Conservation (phyloP, 2,113 vertebrate species). For the Callorhinus ursinus region DNA sequence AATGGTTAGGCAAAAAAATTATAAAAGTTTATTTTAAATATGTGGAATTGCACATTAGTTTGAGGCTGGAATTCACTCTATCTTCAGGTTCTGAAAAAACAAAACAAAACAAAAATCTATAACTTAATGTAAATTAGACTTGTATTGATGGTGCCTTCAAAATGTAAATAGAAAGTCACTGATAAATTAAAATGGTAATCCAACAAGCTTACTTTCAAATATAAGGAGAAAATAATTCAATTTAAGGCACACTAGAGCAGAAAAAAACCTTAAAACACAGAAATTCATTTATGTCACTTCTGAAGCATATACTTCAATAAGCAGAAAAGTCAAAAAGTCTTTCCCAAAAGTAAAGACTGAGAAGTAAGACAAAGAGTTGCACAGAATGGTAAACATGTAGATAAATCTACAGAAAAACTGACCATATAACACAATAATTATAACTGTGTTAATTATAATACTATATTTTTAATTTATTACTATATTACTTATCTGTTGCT, state of each 20-base stretch:
- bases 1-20: background rate
- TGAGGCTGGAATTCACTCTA: background rate
- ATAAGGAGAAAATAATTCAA: background rate
- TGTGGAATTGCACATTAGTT: background rate
- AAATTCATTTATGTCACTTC: background rate
- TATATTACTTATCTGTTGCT: background rate
- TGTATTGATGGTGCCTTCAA: background rate
- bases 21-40: background rate
- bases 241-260: background rate
- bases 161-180: background rate
- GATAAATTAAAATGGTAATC: background rate
- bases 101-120: background rate
- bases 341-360: background rate
- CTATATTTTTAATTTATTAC: background rate
- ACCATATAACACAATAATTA: background rate
- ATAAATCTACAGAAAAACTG: background rate
- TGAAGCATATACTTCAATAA: background rate
- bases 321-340: background rate
- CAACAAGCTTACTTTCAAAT: background rate
- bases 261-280: background rate
- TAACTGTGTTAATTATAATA: background rate
- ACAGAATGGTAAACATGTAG: background rate
- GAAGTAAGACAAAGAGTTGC: background rate
- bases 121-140: background rate
- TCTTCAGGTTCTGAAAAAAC: background rate